Base-by-base conservation (phyloP, 2,797 vertebrate species). In the Bovichtus variegatus region DNA sequence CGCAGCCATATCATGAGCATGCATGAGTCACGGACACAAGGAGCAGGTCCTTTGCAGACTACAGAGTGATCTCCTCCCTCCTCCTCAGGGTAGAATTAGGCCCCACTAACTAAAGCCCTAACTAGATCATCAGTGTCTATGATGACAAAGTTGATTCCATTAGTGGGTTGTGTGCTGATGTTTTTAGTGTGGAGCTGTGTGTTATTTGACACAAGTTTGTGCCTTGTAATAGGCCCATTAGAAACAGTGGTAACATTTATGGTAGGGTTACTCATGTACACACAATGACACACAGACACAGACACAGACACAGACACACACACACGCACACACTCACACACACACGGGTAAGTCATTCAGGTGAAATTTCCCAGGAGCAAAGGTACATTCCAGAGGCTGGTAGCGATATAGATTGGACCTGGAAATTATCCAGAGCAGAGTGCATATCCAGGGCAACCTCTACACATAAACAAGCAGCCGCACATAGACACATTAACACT, bases 281-380 rank as follows among this genome's bases (percentile, higher is more conserved):
- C 49, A 18, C 67, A 62, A n/a, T n/a, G 46, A 63, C 49, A 18
- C 67, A 54, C 47, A 63, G 49, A 18, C 67, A 54, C 47, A 63
- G 49, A 18, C 67, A 54, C 47, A 63, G 49, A 18, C 67, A 54
- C 47, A 63, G 49, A 18, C 67, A 54, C 47, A 63, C 49, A 18
- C 67, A 54, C 47, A 53, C 38, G 62, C 53, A 46, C 69, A 47
- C 54, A 59, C 63, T 41, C 51, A 64, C 40, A 54, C 47, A 43
- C n/a, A 77, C 64, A 76, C 6, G 25, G 76, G 57, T 29, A 83
- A 90, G 83, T 89, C 50, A 82, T 83, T 90, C 87, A 90, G 89
- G 90, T 92, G 88, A 92, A 76, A 87, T 91, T 92, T 91, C 81
- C 86, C 89, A 86, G 87, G 92, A 86, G 91, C 91, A 93, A 93